Evolutionary conservation across 2,797 vertebrate genomes (phyloP).

Genomic region (Protosalanx chinensis): DNA sequence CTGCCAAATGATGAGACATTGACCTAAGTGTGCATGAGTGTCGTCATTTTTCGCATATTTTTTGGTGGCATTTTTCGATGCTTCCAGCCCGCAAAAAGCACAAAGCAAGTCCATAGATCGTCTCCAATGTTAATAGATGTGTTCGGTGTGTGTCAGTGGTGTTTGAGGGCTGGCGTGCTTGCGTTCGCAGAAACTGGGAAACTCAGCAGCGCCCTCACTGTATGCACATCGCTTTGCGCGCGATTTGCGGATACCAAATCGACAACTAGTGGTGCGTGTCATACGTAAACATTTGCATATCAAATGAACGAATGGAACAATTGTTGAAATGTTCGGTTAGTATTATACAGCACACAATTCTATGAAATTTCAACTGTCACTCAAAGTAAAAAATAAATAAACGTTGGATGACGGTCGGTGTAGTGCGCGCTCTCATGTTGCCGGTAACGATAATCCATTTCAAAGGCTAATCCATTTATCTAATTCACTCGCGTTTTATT

Average conservation of each 20-base stretch:
- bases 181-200: conserved; percentile 17
- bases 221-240: conserved; percentile 20
- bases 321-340: no score
- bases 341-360: no score
- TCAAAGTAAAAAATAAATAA: neutral
- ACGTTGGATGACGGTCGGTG: conserved; percentile 13
- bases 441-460: conserved; percentile 5
- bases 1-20: conserved; percentile 9
- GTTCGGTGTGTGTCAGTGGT: conserved; percentile 13
- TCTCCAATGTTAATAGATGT: conserved; percentile 11
- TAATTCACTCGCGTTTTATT: conserved; percentile 19
- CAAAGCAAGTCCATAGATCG: neutral
- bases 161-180: conserved; percentile 17
- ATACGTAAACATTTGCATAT: neutral
- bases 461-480: conserved; percentile 19
- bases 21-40: neutral
- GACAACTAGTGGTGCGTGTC: neutral
- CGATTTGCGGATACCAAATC: neutral
- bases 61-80: neutral
- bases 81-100: neutral
- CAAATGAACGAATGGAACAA: neutral
- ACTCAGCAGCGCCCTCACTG: neutral
- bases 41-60: neutral
- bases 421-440: conserved; percentile 3
- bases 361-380: conserved; percentile 13